Evolutionary conservation across 1,140 invertebrate species (phyloP).

Genomic region (Magallana ariakensis): DNA sequence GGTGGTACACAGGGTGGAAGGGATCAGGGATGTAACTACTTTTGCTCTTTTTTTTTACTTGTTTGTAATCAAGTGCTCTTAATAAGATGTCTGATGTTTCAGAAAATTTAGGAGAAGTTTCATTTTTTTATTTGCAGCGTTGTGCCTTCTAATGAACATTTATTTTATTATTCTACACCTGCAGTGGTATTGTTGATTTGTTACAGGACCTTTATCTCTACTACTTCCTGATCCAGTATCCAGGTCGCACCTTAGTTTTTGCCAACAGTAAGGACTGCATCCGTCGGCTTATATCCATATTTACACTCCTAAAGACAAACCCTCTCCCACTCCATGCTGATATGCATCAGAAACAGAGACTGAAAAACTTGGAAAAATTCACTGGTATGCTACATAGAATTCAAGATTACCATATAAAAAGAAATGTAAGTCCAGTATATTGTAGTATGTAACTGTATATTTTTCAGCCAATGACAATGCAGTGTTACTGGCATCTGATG

Average conservation of each 20-base stretch:
- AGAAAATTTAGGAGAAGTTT: too few relatives aligned
- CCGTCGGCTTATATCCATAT: constrained; percentile 89
- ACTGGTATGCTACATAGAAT: constrained; percentile 81
- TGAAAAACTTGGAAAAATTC: constrained; percentile 97
- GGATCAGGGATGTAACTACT: too few relatives aligned
- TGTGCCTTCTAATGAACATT: too few relatives aligned
- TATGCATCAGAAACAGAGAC: constrained; percentile 95
- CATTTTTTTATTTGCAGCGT: too few relatives aligned
- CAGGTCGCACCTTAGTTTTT: constrained; percentile 95
- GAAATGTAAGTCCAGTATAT: too few relatives aligned
- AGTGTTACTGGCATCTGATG: constrained; percentile 97
- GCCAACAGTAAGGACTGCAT: constrained; percentile 98
- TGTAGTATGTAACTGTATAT: background rate
- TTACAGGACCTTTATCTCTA: constrained; percentile 92
- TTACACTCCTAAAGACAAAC: constrained; percentile 88
- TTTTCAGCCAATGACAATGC: constrained; percentile 81
- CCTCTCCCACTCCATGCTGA: constrained; percentile 94
- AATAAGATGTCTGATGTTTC: too few relatives aligned
- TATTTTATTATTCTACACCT: too few relatives aligned
- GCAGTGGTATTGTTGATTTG: too few relatives aligned
- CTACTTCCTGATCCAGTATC: constrained; percentile 92
- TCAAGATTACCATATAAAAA: too few relatives aligned
- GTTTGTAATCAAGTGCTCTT: too few relatives aligned
- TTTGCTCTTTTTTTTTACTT: too few relatives aligned
- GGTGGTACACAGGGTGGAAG: too few relatives aligned